These are phyloP conservation scores for Tiaroga cobitis DNA, from an alignment of 2,797 vertebrate species.

Conservation along the genomic window DNA sequence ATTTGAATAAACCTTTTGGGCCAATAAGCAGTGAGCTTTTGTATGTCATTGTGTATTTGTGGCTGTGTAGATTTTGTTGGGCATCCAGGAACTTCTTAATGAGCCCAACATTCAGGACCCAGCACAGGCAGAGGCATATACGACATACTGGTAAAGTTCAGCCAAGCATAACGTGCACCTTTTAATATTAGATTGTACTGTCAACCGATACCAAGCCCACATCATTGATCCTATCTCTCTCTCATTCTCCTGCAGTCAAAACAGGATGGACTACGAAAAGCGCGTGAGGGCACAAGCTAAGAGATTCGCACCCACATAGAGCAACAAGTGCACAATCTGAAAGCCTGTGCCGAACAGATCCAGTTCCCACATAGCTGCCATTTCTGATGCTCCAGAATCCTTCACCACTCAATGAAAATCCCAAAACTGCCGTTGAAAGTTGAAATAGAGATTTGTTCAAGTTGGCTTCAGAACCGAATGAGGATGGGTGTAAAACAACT, in stretches of 20 bases:
- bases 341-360: not conserved
- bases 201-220: not conserved
- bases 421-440: not conserved
- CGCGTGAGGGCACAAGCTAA: constrained; percentile 82
- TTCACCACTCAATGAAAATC: not conserved
- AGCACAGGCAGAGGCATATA: constrained; percentile 83
- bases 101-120: constrained; percentile 85
- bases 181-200: not conserved
- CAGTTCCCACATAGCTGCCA: not conserved
- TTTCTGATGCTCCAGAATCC: constrained; percentile 32
- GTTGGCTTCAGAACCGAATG: constrained; percentile 3
- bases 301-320: constrained; percentile 83
- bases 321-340: constrained; percentile 68
- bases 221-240: constrained; percentile 1
- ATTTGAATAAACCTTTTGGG: not conserved
- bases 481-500: not conserved
- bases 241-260: constrained; percentile 73
- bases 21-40: not conserved
- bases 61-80: constrained; percentile 76
- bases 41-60: constrained; percentile 30
- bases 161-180: not conserved
- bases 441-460: constrained; percentile 10
- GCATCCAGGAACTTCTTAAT: constrained; percentile 83
- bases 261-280: constrained; percentile 85
- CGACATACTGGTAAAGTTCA: constrained; percentile 79